These are phyloP conservation scores for Didymodactylos carnosus DNA, from an alignment of 2,888 invertebrate genomes.

Conservation along the genomic window DNA sequence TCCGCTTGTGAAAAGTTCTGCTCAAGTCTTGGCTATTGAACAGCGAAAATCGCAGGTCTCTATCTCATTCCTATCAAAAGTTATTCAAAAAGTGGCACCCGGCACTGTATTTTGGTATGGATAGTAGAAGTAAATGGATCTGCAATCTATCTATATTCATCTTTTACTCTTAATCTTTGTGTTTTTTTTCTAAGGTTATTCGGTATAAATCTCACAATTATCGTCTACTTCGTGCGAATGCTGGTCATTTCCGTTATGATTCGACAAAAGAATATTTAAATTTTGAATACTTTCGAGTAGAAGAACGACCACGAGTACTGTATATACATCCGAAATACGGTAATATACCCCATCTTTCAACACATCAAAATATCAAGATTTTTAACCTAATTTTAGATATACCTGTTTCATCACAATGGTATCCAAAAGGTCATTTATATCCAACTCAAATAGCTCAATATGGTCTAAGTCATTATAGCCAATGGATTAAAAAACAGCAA, in stretches of 20 bases:
- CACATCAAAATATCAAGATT: background rate
- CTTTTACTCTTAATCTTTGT: too few species aligned
- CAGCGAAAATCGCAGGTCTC: too few species aligned
- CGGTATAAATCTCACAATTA: background rate
- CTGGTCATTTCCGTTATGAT: slow-evolving; percentile 64
- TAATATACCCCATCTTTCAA: slow-evolving; percentile 4
- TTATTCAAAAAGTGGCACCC: too few species aligned
- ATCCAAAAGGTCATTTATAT: slow-evolving; percentile 78
- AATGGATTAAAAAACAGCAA: slow-evolving; percentile 27
- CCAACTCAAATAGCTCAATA: slow-evolving; percentile 97
- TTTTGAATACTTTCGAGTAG: slow-evolving; percentile 92
- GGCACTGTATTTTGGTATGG: too few species aligned
- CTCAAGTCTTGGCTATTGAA: too few species aligned
- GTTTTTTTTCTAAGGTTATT: too few species aligned
- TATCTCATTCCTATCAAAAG: too few species aligned
- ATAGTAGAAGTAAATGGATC: too few species aligned
- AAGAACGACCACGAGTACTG: slow-evolving; percentile 78
- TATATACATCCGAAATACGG: slow-evolving; percentile 81
- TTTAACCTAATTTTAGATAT: slow-evolving; percentile 23
- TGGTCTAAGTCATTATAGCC: slow-evolving; percentile 86
- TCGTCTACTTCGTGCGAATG: background rate
- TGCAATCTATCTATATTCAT: too few species aligned
- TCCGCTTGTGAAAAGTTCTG: too few species aligned
- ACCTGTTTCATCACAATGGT: slow-evolving; percentile 49
- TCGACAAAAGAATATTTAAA: slow-evolving; percentile 77